Conservation (phyloP, 2,113 vertebrate genomes). For the Perca fluviatilis region DNA sequence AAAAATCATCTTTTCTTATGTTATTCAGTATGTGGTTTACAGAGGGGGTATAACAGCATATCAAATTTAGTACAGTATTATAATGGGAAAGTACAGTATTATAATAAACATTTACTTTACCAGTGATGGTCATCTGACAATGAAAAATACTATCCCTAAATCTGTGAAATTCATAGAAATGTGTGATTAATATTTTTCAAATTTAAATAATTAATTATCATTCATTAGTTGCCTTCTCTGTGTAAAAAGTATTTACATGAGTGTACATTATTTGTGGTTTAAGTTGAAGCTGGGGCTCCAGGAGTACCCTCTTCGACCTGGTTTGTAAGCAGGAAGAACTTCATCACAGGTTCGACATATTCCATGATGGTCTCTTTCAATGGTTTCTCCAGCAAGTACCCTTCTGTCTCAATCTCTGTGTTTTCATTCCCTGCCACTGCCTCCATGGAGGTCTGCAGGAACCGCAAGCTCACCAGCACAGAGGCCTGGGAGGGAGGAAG, state of each 20-base stretch:
- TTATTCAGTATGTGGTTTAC: background rate
- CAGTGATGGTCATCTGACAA: slow-evolving; percentile 36
- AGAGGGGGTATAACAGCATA: background rate
- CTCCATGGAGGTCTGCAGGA: slow-evolving; percentile 89
- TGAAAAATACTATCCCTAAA: slow-evolving; percentile 46
- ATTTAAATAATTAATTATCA: background rate
- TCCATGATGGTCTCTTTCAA: slow-evolving; percentile 86
- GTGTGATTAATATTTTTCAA: slow-evolving; percentile 16
- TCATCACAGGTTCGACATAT: slow-evolving; percentile 70
- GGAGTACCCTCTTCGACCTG: slow-evolving; percentile 74
- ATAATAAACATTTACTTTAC: background rate
- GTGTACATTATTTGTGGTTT: slow-evolving; percentile 40
- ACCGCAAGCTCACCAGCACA: slow-evolving; percentile 89
- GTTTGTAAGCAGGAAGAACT: slow-evolving; percentile 81
- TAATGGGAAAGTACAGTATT: slow-evolving; percentile 11
- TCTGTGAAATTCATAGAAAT: slow-evolving; percentile 48
- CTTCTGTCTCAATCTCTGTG: slow-evolving; percentile 86
- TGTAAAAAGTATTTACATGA: slow-evolving; percentile 67
- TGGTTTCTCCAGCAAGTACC: slow-evolving; percentile 88
- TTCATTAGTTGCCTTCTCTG: slow-evolving; percentile 17
- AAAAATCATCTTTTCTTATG: background rate
- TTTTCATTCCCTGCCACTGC: slow-evolving; percentile 86
- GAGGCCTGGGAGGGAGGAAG: slow-evolving; percentile 71
- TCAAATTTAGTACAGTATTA: no score
- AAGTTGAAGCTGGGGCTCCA: slow-evolving; percentile 45